Conservation (phyloP, 2,113 vertebrate species). For the Cebidichthys violaceus region DNA sequence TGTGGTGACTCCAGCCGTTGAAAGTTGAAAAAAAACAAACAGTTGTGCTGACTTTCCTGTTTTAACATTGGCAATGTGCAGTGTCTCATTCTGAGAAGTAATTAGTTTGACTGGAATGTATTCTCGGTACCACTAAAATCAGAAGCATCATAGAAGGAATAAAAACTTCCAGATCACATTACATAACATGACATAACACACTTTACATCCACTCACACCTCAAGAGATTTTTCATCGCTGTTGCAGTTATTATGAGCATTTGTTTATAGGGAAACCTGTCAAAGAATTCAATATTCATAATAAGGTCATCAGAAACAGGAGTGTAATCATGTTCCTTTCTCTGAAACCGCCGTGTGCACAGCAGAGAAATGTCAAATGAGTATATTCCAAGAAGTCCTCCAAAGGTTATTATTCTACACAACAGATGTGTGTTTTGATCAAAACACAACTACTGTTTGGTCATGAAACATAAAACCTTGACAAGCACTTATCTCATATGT, state of each 20-base stretch:
- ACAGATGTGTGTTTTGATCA: constrained; percentile 76
- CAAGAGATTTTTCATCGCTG: background rate
- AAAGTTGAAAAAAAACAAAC: constrained; percentile 5
- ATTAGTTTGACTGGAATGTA: background rate
- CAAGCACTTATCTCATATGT: constrained; percentile 51
- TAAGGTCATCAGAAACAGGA: constrained; percentile 6
- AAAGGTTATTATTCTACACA: constrained; percentile 70
- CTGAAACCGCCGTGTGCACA: constrained; percentile 39
- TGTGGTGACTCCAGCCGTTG: constrained; percentile 47
- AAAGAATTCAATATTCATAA: background rate
- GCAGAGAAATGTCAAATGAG: constrained; percentile 56
- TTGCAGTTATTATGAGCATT: background rate
- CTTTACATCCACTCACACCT: background rate
- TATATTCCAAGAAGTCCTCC: constrained; percentile 71
- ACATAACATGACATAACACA: background rate
- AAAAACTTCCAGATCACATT: background rate
- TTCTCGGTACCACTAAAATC: background rate
- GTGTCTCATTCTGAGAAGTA: constrained; percentile 48
- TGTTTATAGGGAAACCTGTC: background rate
- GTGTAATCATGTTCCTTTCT: constrained; percentile 19
- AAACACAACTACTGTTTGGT: constrained; percentile 80
- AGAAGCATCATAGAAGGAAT: background rate
- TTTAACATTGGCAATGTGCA: constrained; percentile 16
- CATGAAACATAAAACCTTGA: constrained; percentile 74
- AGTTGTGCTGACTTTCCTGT: constrained; percentile 38